Evolutionary conservation across 2,797 vertebrate genomes (phyloP), one percentile per base, ranked within the genome.

Genomic region (Myoxocephalus aenaeus): DNA sequence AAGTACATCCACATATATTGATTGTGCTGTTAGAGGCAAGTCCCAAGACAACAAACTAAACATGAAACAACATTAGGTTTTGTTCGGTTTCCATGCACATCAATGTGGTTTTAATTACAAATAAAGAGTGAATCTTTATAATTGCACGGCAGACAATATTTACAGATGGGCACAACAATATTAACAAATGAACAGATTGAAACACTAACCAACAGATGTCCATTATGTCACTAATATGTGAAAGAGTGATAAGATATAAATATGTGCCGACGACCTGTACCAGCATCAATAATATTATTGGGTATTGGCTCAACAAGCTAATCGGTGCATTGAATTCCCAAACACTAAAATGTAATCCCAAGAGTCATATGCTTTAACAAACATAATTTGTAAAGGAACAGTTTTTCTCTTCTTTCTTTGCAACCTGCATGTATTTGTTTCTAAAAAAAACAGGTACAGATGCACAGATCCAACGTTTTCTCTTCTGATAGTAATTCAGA

Each of bases 1-100:
- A 36, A 54, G 65, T 64, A 59, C 32, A 62, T 34, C 57, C 75
- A 71, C 54, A 51, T 32, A 12, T 0, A 4, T 61, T 70, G 70
- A 63, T 44, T 73, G 11, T 7, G 18, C 36, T 72, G 46, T 29
- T 38, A 18, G 34, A 53, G n/a, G 5, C 9, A 27, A 22, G 58
- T 82, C 69, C 27, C n/a, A 20, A 14, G 44, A 70, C 58, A 59
- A 58, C 67, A 71, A 80, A 32, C 18, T 34, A 4, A 51, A 27
- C 51, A 1, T 67, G 12, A 17, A 53, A 38, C 32, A 59, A 61
- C 29, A 50, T 0, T 5, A 3, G 3, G 27, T 54, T 11, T n/a
- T 66, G 25, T 18, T 58, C 25, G 8, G 27, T 76, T 57, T 72
- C 62, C 42, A 44, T 42, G 18, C 22, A 69, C 4, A 62, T 54